Conservation (phyloP, 2,113 vertebrate genomes). For the Erinaceus europaeus region DNA sequence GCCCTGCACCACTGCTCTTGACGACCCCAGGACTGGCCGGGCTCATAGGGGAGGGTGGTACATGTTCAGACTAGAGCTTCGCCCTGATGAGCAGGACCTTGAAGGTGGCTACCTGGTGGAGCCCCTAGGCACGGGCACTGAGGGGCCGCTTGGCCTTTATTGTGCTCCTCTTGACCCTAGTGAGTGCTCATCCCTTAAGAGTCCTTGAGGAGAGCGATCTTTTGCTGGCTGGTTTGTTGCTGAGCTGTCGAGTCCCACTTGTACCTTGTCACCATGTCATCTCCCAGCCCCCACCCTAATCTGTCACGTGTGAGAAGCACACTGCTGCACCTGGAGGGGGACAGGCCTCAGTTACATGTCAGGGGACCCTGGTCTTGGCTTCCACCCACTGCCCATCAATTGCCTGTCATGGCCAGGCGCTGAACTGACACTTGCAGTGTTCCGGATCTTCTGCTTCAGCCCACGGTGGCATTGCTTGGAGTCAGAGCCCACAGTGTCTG, state of each 20-base stretch:
- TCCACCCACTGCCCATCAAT: neutral
- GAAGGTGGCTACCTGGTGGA: neutral
- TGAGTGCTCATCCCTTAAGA: neutral
- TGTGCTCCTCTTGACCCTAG: neutral
- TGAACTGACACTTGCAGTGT: neutral
- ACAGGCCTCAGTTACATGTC: no score
- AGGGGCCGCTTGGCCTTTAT: neutral
- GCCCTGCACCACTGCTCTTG: no score
- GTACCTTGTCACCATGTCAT: no score
- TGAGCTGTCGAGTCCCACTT: no score
- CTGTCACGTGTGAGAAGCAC: neutral
- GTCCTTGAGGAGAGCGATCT: neutral
- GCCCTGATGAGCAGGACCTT: no score
- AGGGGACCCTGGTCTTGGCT: neutral
- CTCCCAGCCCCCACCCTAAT: neutral
- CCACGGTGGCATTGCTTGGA: no score
- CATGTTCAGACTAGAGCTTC: rapidly evolving
- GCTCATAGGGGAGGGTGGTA: no score
- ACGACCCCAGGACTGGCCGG: no score
- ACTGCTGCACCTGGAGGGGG: neutral
- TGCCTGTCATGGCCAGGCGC: neutral
- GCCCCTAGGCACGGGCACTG: neutral
- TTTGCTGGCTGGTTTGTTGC: neutral
- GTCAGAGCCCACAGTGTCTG: neutral
- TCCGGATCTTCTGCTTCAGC: neutral